Percentiles rank a stretch among this genome's conserved stretches.
These are phyloP conservation scores for Stigmatopora argus DNA, from an alignment of 2,113 vertebrate genomes.

Conservation along the genomic window DNA sequence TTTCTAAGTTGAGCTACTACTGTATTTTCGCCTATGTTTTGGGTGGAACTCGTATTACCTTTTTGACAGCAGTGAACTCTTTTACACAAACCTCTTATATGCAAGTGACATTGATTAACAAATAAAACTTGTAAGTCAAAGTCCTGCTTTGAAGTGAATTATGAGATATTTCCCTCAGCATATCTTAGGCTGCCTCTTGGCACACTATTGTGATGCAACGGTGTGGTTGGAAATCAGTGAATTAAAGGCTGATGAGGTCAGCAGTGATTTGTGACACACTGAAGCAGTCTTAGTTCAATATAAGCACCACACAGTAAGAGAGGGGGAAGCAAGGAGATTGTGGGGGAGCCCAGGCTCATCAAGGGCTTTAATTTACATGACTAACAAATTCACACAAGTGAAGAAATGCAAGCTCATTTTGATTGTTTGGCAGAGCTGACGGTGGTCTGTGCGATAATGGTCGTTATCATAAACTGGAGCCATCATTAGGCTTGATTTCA, in stretches of 20 bases:
- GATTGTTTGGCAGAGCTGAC: slow-evolving; percentile 68
- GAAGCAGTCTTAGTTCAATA: slow-evolving; percentile 53
- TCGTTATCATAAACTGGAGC: slow-evolving; percentile 67
- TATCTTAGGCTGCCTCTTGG: no score
- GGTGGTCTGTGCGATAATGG: slow-evolving; percentile 66
- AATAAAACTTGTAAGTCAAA: no score
- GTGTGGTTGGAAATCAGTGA: neutral
- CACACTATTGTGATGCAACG: neutral
- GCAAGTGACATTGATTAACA: no score
- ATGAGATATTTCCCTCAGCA: no score
- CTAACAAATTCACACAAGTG: slow-evolving; percentile 56
- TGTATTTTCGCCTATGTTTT: no score
- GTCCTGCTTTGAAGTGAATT: no score
- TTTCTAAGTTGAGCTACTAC: neutral
- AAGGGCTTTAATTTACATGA: slow-evolving; percentile 63
- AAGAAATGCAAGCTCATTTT: slow-evolving; percentile 64
- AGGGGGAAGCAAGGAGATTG: slow-evolving; percentile 23
- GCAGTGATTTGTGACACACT: slow-evolving; percentile 37
- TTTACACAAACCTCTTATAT: no score
- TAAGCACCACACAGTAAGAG: slow-evolving; percentile 53
- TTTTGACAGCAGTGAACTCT: no score
- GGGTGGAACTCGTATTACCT: no score
- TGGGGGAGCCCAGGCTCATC: slow-evolving; percentile 36
- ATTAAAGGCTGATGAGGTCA: slow-evolving; percentile 54
- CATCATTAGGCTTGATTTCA: slow-evolving; percentile 72